phyloP scores from a whole-genome alignment of 1,140 invertebrate species.

The Rhagoletis zephyria region DNA sequence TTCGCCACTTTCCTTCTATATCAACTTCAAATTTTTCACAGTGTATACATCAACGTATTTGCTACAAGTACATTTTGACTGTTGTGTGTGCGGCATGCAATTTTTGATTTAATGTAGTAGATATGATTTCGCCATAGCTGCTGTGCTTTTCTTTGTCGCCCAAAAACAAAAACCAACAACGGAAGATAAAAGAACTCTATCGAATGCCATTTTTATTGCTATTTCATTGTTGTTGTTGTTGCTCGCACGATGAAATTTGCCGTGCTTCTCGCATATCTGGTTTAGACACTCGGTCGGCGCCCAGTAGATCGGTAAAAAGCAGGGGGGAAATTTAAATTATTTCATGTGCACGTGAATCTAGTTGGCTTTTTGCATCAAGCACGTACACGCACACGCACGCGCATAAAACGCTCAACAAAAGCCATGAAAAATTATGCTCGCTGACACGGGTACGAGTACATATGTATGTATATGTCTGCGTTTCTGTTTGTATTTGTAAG shows the following conservation, averaged over 20 bases:
- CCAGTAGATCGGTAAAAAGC: neutral
- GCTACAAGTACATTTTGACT: conserved; percentile 17
- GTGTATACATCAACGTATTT: neutral
- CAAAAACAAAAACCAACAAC: neutral
- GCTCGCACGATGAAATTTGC: neutral
- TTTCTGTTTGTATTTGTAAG: neutral
- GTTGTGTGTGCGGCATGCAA: conserved; percentile 14
- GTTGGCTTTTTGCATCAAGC: conserved; percentile 23
- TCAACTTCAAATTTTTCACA: neutral
- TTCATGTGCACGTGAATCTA: conserved; percentile 40
- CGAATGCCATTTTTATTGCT: conserved; percentile 49
- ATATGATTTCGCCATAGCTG: conserved; percentile 10
- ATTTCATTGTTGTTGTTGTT: conserved; percentile 10
- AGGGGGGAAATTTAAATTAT: conserved; percentile 33
- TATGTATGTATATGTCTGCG: conserved; percentile 4
- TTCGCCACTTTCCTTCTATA: no score
- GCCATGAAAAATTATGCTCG: neutral
- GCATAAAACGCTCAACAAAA: neutral
- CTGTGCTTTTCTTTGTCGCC: conserved; percentile 26
- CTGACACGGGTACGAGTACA: neutral
- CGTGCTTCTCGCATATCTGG: neutral
- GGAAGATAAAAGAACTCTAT: neutral
- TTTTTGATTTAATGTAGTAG: conserved; percentile 18
- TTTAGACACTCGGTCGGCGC: neutral
- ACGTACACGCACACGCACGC: conserved; percentile 9